Evolutionary conservation across 2,888 invertebrate species (phyloP).

Genomic region (Melanostoma scalare): DNA sequence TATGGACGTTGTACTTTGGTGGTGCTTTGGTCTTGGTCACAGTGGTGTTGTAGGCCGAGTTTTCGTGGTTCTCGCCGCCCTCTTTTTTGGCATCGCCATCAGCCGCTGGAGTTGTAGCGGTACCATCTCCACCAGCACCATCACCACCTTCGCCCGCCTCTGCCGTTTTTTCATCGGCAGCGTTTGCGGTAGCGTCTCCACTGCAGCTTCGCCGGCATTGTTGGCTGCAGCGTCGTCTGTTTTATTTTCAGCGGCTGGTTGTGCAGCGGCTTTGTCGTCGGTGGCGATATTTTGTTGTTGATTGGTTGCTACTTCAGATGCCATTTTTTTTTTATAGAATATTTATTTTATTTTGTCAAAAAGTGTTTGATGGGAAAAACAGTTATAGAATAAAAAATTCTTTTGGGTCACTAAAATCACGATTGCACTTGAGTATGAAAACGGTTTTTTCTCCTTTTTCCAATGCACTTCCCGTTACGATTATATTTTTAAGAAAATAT

Average conservation of each 20-base stretch:
- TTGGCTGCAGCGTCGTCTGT: slow-evolving; percentile 82
- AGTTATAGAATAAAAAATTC: slow-evolving; percentile 48
- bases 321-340: slow-evolving; percentile 83
- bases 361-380: slow-evolving; percentile 50
- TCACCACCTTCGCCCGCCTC: slow-evolving; percentile 76
- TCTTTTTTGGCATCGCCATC: slow-evolving; percentile 82
- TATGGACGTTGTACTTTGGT: slow-evolving; percentile 92
- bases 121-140: slow-evolving; percentile 78
- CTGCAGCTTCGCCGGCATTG: slow-evolving; percentile 79
- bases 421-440: slow-evolving; percentile 45
- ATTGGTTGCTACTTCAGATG: slow-evolving; percentile 88
- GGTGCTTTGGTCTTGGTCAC: slow-evolving; percentile 85
- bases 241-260: slow-evolving; percentile 81
- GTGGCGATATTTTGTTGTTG: slow-evolving; percentile 82
- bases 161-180: slow-evolving; percentile 73
- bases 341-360: slow-evolving; percentile 47
- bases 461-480: slow-evolving; percentile 58
- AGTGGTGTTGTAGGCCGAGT: slow-evolving; percentile 81
- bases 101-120: slow-evolving; percentile 79
- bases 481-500: background rate
- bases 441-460: slow-evolving; percentile 36
- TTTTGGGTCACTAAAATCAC: slow-evolving; percentile 46
- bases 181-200: slow-evolving; percentile 69
- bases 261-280: slow-evolving; percentile 75
- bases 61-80: slow-evolving; percentile 81